Percentiles rank a stretch among this genome's conserved stretches.
These are phyloP conservation scores for Sciurus vulgaris DNA, from an alignment of 2,797 vertebrate species.

Conservation along the genomic window DNA sequence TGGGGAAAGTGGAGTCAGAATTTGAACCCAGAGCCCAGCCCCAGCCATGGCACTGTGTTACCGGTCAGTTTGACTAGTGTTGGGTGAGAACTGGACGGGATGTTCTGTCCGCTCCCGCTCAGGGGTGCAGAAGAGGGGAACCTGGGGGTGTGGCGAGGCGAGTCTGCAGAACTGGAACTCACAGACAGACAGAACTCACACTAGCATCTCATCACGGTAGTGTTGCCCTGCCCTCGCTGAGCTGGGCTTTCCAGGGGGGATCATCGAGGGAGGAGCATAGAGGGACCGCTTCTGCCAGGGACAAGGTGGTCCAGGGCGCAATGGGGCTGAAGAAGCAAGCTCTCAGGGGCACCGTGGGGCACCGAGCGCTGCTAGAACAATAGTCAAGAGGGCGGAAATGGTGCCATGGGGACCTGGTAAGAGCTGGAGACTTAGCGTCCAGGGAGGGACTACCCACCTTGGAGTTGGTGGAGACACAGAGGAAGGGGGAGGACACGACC, in stretches of 20 bases:
- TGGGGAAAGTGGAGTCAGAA: not conserved
- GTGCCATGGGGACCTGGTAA: too few relatives aligned
- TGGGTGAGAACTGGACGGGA: not conserved
- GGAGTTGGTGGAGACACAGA: not conserved
- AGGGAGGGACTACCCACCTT: not conserved
- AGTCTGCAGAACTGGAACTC: not conserved
- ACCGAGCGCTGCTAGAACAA: accelerated
- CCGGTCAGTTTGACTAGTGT: not conserved
- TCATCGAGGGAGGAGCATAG: too few relatives aligned
- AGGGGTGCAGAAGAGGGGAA: not conserved
- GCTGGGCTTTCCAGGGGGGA: not conserved
- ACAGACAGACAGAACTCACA: not conserved
- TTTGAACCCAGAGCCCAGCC: not conserved
- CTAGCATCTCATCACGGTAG: too few relatives aligned
- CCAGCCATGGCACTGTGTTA: accelerated
- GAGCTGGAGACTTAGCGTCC: not conserved
- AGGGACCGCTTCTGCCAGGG: not conserved
- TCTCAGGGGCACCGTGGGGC: not conserved
- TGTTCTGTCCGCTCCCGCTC: not conserved
- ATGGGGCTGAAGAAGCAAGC: not conserved
- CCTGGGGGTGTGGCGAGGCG: not conserved
- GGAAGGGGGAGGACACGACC: not conserved
- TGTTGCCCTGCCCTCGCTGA: not conserved
- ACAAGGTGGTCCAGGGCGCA: too few relatives aligned
- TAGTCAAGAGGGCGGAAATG: not conserved